Conservation (phyloP, 2,888 invertebrate genomes). For the Meloe dianella region DNA sequence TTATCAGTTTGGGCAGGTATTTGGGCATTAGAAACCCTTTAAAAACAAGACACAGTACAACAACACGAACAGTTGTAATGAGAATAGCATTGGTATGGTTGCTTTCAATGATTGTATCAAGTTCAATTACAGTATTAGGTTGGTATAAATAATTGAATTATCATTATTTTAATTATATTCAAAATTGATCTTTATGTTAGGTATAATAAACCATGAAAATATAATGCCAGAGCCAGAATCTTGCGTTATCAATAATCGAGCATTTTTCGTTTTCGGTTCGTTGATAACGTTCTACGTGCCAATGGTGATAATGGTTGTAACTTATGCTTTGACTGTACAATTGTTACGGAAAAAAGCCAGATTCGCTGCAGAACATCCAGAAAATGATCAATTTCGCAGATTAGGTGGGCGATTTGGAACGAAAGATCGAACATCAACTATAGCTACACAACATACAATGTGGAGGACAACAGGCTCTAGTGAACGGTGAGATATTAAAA, state of each 20-base stretch:
- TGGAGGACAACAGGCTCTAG: constrained; percentile 59
- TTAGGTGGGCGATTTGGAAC: constrained; percentile 58
- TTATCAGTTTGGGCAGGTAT: constrained; percentile 87
- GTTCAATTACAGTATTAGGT: constrained; percentile 85
- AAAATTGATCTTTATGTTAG: constrained; percentile 58
- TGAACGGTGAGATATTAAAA: constrained; percentile 48
- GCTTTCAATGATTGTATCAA: constrained; percentile 86
- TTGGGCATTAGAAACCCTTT: constrained; percentile 89
- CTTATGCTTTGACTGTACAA: constrained; percentile 88
- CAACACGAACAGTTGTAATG: constrained; percentile 80
- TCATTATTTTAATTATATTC: not conserved
- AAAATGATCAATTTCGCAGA: constrained; percentile 65
- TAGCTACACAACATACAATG: constrained; percentile 47
- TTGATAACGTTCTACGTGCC: constrained; percentile 94
- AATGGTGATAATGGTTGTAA: constrained; percentile 92
- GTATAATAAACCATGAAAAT: constrained; percentile 76
- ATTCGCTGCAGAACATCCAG: constrained; percentile 71
- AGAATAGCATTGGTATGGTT: constrained; percentile 94
- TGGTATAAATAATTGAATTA: constrained; percentile 49
- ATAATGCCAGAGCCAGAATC: constrained; percentile 79
- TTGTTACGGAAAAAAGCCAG: constrained; percentile 81
- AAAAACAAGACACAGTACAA: constrained; percentile 82
- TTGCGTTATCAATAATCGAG: constrained; percentile 84
- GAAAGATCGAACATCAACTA: constrained; percentile 50
- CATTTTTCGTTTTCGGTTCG: constrained; percentile 91